Base-by-base conservation (phyloP, 2,888 invertebrate species). In the Sinohyriopsis cumingii region DNA sequence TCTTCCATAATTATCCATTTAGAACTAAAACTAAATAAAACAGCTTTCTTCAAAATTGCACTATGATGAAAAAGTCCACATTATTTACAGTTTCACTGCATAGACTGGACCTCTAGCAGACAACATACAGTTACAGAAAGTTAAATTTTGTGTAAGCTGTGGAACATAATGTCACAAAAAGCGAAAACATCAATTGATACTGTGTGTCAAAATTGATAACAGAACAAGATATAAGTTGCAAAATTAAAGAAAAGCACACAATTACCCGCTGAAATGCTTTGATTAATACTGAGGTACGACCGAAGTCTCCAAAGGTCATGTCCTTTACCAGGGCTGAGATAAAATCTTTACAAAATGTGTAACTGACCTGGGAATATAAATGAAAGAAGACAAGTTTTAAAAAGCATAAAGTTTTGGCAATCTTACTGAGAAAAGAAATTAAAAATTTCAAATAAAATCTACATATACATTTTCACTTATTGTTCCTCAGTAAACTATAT, bases 321-420 rank as follows among this genome's bases (percentile, higher is more conserved):
- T 91, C 90, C 72, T 91, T 91, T 25, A 92, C 85, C 55, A 92
- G 84, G n/a, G 91, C 87, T 65, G 90, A 89, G 68, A 92, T 90
- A 81, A 92, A 92, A 78, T 92, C 92, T 82, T 92, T 91, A 84
- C 92, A 92, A 82, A 92, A 92, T 28, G 91, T 92, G 84, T 92
- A 92, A 28, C 92, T 92, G n/a, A 92, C 91, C 92, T 92, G 77
- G 18, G 77, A 70, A 25, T 15, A 59, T 45, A 64, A 59, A 67
- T 60, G 54, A 57, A 60, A 22, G 24, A 45, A 45, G 54, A 9
- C 1, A 19, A 28, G 54, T 55, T 59, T 57, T 24, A 59, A 63
- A 28, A 59, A 54, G n/a, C 25, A 28, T 24, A 1, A 28, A 59
- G 20, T 28, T 59, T 18, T n/a, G 0, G 19, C 1, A 2, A 24